Evolutionary conservation across 2,797 vertebrate species (phyloP).

Genomic region (Lepus oiostolus): DNA sequence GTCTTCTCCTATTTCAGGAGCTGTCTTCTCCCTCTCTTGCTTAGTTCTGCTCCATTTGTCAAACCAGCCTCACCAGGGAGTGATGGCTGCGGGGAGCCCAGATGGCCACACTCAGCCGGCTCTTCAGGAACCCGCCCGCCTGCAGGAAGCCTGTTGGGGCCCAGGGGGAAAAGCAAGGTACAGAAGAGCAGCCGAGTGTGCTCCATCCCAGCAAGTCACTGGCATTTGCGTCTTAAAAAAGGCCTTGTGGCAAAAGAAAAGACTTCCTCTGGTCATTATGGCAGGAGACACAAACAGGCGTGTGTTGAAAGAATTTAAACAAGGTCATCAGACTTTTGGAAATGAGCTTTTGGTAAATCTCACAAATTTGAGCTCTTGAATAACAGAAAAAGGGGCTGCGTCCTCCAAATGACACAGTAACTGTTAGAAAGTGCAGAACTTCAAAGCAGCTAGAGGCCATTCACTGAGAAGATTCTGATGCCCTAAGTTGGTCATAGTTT

Average conservation of each 20-base stretch:
- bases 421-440: neutral
- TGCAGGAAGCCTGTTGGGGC: neutral
- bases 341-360: neutral
- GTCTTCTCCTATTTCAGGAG: neutral
- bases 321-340: neutral
- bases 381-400: neutral
- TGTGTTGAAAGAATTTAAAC: neutral
- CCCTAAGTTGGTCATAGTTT: neutral
- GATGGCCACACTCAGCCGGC: fast-evolving
- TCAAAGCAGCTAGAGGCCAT: neutral
- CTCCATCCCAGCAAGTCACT: neutral
- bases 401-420: neutral
- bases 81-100: neutral
- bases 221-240: slow-evolving; percentile 25
- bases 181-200: neutral
- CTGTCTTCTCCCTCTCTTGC: neutral
- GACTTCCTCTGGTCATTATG: neutral
- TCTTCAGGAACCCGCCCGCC: neutral
- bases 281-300: slow-evolving; percentile 26
- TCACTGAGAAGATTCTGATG: neutral
- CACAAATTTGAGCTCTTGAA: neutral
- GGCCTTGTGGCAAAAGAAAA: neutral
- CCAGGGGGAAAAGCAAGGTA: neutral
- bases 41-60: slow-evolving; percentile 5
- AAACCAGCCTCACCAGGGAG: neutral